Evolutionary conservation across 1,140 invertebrate species (phyloP).

Genomic region (Pogonomyrmex barbatus): DNA sequence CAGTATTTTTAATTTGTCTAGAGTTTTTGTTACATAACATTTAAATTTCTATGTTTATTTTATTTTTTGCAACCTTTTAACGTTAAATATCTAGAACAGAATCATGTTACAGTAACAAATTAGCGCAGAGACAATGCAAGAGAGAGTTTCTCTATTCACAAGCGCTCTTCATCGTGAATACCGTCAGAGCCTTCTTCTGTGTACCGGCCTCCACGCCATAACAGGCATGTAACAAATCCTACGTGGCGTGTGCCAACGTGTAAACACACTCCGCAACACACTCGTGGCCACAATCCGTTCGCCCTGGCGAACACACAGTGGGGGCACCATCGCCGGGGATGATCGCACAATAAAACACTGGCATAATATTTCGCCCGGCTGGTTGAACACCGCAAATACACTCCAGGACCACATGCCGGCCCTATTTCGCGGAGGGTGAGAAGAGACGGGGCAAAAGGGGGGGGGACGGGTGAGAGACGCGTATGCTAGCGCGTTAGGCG

Average conservation of each 20-base stretch:
- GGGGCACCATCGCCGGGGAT: conserved; percentile 76
- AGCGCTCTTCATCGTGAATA: background rate
- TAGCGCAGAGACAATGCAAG: background rate
- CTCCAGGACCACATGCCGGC: conserved; percentile 71
- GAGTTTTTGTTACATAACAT: background rate
- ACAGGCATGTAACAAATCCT: conserved; percentile 73
- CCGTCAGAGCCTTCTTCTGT: background rate
- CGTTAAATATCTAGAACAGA: background rate
- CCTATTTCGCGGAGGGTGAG: conserved; percentile 65
- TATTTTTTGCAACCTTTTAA: background rate
- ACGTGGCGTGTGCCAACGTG: conserved; percentile 65
- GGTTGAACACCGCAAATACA: conserved; percentile 80
- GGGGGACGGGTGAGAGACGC: background rate
- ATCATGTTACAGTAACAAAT: background rate
- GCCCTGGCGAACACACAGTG: conserved; percentile 26
- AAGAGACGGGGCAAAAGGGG: background rate
- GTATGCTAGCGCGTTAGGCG: conserved; percentile 7
- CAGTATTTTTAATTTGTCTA: background rate
- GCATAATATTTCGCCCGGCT: conserved; percentile 81
- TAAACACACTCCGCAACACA: conserved; percentile 68
- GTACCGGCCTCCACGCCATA: conserved; percentile 23
- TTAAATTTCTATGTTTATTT: background rate
- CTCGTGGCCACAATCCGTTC: conserved; percentile 72
- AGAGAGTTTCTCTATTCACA: background rate
- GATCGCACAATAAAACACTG: conserved; percentile 84